Base-by-base conservation (phyloP, 2,113 vertebrate genomes). In the Mesitornis unicolor region DNA sequence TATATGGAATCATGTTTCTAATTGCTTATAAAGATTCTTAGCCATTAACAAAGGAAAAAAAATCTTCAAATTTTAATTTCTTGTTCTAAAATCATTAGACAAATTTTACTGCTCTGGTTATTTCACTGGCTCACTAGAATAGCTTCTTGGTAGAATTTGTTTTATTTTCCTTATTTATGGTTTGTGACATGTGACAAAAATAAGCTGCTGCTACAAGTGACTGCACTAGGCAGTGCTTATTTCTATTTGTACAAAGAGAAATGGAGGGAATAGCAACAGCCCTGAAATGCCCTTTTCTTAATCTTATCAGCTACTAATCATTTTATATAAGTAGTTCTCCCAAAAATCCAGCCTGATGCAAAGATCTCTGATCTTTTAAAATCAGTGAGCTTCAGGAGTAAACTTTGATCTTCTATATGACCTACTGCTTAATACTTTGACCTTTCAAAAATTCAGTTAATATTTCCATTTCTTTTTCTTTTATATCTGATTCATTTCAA, bases 381-480 rank as follows among this genome's bases (percentile, higher is more conserved):
- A 21, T 78, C 11, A 14, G 7, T 47, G 13, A 81, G 4, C 17
- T 70, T 56, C 18, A 56, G 25, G 21, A 69, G 2, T 35, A 53
- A 77, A 31, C 15, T 50, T 59, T 74, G 25, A 31, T 73, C 15
- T 84, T 74, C 21, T 28, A 36, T 24, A 16, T 65, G 4, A 45
- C 35, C 13, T 64, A 10, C 7, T 47, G 10, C 36, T 77, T 81
- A 77, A 61, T 56, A 64, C 6, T 57, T 33, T n/a, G 21, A n/a
- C 7, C 2, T 4, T 57, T 69, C 59, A 3, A 78, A 67, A 78
- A 57, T 50, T 75, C 4, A 36, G 40, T 54, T 70, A 35, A 20
- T 0, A 0, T 22, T 9, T 33, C 21, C 0, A 0, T 3, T 61
- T 60, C 75, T 70, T 77, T 36, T 31, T 31, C 13, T 20, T 53